Evolutionary conservation across 2,888 invertebrate species (phyloP).

Genomic region (Habrosyne pyritoides): DNA sequence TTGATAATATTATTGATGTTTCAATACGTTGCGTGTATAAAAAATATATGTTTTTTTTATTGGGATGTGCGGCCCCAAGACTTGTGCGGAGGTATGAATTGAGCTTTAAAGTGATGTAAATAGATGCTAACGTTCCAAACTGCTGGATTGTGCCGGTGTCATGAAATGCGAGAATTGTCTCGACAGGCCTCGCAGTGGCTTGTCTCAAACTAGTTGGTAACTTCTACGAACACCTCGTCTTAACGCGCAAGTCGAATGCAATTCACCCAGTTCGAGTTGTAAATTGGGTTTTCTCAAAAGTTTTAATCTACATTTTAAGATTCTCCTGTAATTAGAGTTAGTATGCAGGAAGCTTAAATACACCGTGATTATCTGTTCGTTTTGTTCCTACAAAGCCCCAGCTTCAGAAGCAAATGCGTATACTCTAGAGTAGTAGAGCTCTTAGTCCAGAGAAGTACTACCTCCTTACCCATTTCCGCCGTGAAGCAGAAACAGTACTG

Average conservation of each 20-base stretch:
- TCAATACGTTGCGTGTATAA: too few species aligned
- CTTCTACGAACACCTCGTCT: neutral
- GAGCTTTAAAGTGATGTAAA: neutral
- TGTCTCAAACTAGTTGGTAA: neutral
- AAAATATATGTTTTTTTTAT: too few species aligned
- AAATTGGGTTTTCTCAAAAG: neutral
- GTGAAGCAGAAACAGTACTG: too few species aligned
- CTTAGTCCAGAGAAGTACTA: too few species aligned
- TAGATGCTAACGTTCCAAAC: neutral
- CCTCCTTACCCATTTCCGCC: too few species aligned
- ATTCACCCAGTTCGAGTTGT: neutral
- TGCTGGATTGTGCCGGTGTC: neutral
- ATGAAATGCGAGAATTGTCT: neutral
- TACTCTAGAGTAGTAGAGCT: too few species aligned
- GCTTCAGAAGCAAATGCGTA: too few species aligned
- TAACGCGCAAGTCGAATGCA: neutral
- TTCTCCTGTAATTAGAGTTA: neutral
- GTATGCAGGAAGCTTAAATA: neutral
- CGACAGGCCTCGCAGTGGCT: neutral
- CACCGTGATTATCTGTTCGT: too few species aligned
- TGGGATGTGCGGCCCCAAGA: too few species aligned
- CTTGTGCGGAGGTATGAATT: neutral
- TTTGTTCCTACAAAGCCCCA: too few species aligned
- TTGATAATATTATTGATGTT: too few species aligned
- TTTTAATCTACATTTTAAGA: neutral